Evolutionary conservation across 2,888 invertebrate species (phyloP), one percentile per base, ranked within the genome.

Genomic region (Athalia rosae): DNA sequence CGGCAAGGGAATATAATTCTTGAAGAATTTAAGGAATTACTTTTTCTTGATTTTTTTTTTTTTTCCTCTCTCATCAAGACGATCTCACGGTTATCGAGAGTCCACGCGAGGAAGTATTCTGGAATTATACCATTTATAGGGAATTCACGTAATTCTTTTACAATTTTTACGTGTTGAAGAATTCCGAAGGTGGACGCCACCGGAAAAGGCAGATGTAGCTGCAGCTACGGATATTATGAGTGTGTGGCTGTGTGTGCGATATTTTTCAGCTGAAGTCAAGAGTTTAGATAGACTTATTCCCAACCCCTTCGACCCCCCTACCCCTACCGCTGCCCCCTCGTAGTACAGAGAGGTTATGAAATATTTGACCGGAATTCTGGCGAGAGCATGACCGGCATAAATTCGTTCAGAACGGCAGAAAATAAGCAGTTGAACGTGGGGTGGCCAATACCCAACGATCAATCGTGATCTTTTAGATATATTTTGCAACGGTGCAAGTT

Each of bases 331-430:
- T 56, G 56, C 43, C 15, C 45, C 45, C 2, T 7, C 9, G 48
- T 71, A 71, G 64, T 62, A 15, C 59, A 48, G 53, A 62, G 53
- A 47, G 83, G 82, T 85, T 85, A 84, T 86, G 85, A 87, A 85
- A 87, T 86, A 87, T 86, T 82, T 85, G 85, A 84, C 84, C 85
- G 85, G 83, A 88, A 86, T 28, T 28, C 28, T 87, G 85, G 84
- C 83, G 81, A 80, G 80, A 81, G 79, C 79, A 82, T 82, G 82
- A 82, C 79, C 81, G 83, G 82, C 83, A 86, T 85, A 86, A 86
- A 87, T 87, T 86, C 80, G 79, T 77, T 79, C 79, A 80, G 78
- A 79, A 79, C 82, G 76, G 56, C 58, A 66, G 15, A 79, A 79
- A 79, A 80, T 79, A 78, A 76, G 48, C 74, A 73, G 76, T 28